Conservation (phyloP, 2,888 invertebrate genomes). For the Tipula lateralis region DNA sequence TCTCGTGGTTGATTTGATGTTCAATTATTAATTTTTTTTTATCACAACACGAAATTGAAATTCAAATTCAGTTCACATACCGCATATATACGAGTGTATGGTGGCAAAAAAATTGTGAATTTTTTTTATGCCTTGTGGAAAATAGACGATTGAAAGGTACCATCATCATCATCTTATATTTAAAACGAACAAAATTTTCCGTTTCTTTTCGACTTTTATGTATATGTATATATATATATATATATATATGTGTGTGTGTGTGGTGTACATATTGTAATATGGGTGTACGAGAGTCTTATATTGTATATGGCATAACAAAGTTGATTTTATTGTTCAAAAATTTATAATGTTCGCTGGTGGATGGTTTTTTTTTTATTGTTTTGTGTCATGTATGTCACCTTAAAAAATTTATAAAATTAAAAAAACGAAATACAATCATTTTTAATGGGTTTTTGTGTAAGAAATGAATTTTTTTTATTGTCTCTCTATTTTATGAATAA, state of each 20-base stretch:
- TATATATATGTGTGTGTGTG: background rate
- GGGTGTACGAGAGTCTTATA: background rate
- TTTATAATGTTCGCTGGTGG: conserved; percentile 24
- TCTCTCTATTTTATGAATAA: background rate
- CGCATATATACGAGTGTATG: too few species aligned
- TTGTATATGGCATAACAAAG: background rate
- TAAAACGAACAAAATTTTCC: background rate
- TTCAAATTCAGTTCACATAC: conserved; percentile 32
- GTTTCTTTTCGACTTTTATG: background rate
- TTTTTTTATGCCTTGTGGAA: conserved; percentile 20
- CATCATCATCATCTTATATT: conserved; percentile 24
- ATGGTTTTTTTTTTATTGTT: background rate
- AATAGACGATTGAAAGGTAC: conserved; percentile 11
- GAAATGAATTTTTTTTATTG: background rate
- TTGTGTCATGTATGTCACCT: conserved; percentile 13
- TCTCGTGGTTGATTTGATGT: conserved; percentile 32
- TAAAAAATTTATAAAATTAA: conserved; percentile 19
- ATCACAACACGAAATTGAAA: conserved; percentile 21
- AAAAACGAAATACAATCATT: conserved; percentile 20
- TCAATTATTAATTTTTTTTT: conserved; percentile 31
- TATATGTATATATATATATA: background rate
- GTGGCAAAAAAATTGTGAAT: background rate
- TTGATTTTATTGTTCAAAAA: conserved; percentile 13
- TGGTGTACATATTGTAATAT: too few species aligned
- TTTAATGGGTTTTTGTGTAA: background rate